Evolutionary conservation across 1,140 invertebrate species (phyloP).

Genomic region (Nomia melanderi): DNA sequence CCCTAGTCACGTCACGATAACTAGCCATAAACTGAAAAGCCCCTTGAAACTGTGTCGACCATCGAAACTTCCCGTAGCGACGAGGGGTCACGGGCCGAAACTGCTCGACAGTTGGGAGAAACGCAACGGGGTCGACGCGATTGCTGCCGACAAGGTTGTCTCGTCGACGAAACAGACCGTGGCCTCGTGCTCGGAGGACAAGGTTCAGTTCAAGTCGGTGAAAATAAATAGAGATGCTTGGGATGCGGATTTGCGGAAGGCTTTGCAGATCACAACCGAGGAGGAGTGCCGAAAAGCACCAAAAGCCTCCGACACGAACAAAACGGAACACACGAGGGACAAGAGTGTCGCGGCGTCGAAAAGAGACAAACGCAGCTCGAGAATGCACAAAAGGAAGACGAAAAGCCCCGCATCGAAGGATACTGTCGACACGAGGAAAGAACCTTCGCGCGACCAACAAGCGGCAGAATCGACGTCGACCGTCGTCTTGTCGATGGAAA

Average conservation of each 20-base stretch:
- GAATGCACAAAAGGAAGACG: neutral
- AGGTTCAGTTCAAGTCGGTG: too few species aligned
- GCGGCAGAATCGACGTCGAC: neutral
- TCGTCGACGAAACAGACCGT: slow-evolving; percentile 58
- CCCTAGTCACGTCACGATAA: neutral
- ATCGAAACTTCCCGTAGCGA: slow-evolving; percentile 68
- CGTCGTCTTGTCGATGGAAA: neutral
- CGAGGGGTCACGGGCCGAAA: slow-evolving; percentile 74
- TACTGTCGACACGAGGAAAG: neutral
- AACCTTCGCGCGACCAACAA: neutral
- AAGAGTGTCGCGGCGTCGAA: neutral
- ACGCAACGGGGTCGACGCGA: slow-evolving; percentile 74
- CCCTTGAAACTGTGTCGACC: slow-evolving; percentile 44
- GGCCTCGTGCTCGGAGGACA: slow-evolving; percentile 6
- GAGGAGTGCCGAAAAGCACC: slow-evolving; percentile 19
- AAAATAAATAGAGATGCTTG: slow-evolving; percentile 59
- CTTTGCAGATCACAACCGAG: slow-evolving; percentile 23
- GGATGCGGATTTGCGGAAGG: slow-evolving; percentile 75
- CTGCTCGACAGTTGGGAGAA: slow-evolving; percentile 77
- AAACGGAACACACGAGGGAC: neutral
- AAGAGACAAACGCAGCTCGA: slow-evolving; percentile 12
- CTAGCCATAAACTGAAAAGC: slow-evolving; percentile 46
- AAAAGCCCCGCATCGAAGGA: neutral
- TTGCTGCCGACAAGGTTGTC: slow-evolving; percentile 59
- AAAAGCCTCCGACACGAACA: neutral